Evolutionary conservation across 1,140 invertebrate genomes (phyloP).

Genomic region (Eupristina koningsbergeri): DNA sequence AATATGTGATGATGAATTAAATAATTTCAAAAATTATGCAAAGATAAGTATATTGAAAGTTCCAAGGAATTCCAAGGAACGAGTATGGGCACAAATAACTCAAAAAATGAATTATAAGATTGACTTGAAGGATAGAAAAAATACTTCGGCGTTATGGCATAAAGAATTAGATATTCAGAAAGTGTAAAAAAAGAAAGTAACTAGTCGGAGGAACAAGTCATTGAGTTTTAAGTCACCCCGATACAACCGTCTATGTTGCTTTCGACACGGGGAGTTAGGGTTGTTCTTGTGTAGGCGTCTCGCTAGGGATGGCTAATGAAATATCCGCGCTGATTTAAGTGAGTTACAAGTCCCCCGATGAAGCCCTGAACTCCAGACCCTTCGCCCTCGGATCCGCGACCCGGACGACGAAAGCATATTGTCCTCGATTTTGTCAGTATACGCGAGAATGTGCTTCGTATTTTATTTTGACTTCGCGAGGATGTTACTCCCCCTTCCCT

Average conservation of each 20-base stretch:
- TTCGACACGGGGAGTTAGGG: constrained; percentile 46
- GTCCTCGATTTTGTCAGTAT: constrained; percentile 68
- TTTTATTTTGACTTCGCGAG: constrained; percentile 32
- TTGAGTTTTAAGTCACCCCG: constrained; percentile 61
- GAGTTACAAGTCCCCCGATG: constrained; percentile 69
- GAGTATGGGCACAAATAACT: too few species aligned
- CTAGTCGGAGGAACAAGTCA: constrained; percentile 52
- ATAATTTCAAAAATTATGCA: too few species aligned
- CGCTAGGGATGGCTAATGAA: constrained; percentile 71
- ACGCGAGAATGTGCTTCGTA: constrained; percentile 33
- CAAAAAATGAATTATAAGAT: too few species aligned
- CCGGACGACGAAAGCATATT: constrained; percentile 71
- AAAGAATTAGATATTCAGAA: too few species aligned
- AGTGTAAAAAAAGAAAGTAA: constrained; percentile 31
- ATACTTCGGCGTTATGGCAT: too few species aligned
- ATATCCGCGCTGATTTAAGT: constrained; percentile 73
- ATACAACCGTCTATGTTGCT: constrained; percentile 49
- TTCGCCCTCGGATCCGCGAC: constrained; percentile 44
- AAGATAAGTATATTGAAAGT: too few species aligned
- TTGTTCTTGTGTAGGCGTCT: constrained; percentile 41
- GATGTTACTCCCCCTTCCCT: background rate
- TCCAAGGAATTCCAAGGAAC: too few species aligned
- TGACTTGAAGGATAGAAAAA: too few species aligned
- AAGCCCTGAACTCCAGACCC: constrained; percentile 50
- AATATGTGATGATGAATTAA: too few species aligned